Evolutionary conservation across 2,113 vertebrate species (phyloP).

Genomic region (Chloebia gouldiae): DNA sequence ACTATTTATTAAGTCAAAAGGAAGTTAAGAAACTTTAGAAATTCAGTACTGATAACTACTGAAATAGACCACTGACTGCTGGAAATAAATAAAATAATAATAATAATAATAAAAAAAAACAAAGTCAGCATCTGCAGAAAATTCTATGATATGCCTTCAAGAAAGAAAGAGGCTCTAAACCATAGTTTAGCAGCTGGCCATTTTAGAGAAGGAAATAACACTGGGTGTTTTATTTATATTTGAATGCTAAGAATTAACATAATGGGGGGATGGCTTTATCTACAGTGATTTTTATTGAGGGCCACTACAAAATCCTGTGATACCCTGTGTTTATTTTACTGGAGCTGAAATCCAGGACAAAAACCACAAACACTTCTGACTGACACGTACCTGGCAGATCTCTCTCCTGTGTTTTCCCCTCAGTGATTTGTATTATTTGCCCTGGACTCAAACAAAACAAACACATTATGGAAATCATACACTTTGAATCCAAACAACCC

Average conservation of each 20-base stretch:
- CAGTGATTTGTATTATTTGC: not conserved
- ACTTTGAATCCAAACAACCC: not conserved
- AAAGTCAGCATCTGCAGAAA: not conserved
- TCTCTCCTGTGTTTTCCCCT: not conserved
- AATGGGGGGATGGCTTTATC: not conserved
- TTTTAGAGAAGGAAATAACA: not conserved
- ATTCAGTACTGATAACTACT: not conserved
- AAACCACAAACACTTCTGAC: not conserved
- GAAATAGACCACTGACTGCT: not conserved
- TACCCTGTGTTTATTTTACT: not conserved
- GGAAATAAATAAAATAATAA: not conserved
- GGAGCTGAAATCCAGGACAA: not conserved
- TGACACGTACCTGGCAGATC: not conserved
- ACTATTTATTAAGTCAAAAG: not conserved
- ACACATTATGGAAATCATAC: fast-evolving
- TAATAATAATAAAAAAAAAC: not conserved
- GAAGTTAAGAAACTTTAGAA: not conserved
- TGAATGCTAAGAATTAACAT: not conserved
- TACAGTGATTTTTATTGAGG: not conserved
- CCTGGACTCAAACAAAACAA: not conserved
- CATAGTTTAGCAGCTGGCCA: not conserved
- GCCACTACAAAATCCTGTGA: not conserved
- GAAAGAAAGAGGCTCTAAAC: not conserved
- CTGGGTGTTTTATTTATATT: not conserved
- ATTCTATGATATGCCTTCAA: not conserved